A percentile compares a stretch with the other conserved stretches of the same genome.
Evolutionary conservation across 2,797 vertebrate genomes (phyloP).

Genomic region (Chromis chromis): DNA sequence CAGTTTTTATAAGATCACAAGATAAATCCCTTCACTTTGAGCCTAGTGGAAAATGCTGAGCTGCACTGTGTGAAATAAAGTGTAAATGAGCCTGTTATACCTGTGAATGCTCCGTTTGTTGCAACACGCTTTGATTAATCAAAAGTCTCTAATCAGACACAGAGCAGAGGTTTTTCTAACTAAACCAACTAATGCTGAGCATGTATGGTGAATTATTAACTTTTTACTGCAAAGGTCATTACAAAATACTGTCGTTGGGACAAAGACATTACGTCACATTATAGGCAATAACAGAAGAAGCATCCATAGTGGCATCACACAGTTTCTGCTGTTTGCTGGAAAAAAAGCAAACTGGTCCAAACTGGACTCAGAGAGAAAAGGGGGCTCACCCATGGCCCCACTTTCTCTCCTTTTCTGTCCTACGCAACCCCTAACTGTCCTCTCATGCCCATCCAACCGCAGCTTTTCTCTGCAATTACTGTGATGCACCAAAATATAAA

Average conservation of each 20-base stretch:
- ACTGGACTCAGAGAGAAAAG: constrained; percentile 66
- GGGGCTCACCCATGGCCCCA: constrained; percentile 34
- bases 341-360: constrained; percentile 67
- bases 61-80: not conserved
- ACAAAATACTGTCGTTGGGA: constrained; percentile 26
- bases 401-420: constrained; percentile 3
- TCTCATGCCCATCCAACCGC: constrained; percentile 65
- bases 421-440: constrained; percentile 50
- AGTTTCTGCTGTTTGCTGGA: constrained; percentile 39
- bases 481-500: constrained; percentile 58
- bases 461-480: constrained; percentile 68
- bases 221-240: constrained; percentile 28
- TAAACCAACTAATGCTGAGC: not conserved
- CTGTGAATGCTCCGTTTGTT: not conserved
- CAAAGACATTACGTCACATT: constrained; percentile 38
- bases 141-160: not conserved
- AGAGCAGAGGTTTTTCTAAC: not conserved
- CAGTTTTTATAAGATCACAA: constrained; percentile 41
- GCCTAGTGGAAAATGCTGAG: constrained; percentile 22
- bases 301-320: constrained; percentile 21
- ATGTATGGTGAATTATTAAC: constrained; percentile 49
- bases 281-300: constrained; percentile 12
- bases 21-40: constrained; percentile 55
- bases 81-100: not conserved
- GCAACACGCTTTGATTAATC: constrained; percentile 5